Evolutionary conservation across 2,113 vertebrate genomes (phyloP), one percentile per base, ranked within the genome.

Genomic region (Octodon degus): DNA sequence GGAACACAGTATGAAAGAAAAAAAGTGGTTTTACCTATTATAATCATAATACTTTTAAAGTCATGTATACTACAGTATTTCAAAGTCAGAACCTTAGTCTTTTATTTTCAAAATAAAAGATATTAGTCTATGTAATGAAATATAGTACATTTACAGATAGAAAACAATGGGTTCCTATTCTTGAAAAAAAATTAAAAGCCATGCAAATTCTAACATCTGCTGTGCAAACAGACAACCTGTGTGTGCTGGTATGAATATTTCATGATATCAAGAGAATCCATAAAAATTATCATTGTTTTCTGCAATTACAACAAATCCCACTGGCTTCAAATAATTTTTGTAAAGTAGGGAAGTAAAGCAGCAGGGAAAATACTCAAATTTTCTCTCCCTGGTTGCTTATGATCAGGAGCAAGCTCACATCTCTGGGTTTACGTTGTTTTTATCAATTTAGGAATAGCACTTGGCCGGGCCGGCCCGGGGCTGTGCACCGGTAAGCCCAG

Each of bases 391-490:
- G 53, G 20, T 80, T 76, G 11, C 19, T 67, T 72, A n/a, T 55
- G 5, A 67, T 67, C 7, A 91, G 62, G 9, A 89, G 34, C 65
- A 72, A 70, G 19, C 82, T 90, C 32, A 72, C 17, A 47, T 72
- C 1, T 65, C 72, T 63, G 34, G 3, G 17, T 84, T 68, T 80
- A 60, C 16, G 19, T 58, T 65, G 10, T 47, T 58, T 92, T 93
- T 68, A 91, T 84, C 88, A 80, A 90, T 7, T 74, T 60, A 74
- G 74, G 95, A 86, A 43, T 90, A 95, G 85, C 86, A 68, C 88
- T 68, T 62, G 50, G 40, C 68, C 47, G 37, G 68, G 20, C 58
- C 16, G 77, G 30, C 50, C 32, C 0, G 9, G 50, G 53, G 77
- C 10, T 53, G 17, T 34, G 50, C 8, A 34, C 47, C 76, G 22